A percentile compares a stretch with the other conserved stretches of the same genome.
These are phyloP conservation scores for Capitella teleta DNA, from an alignment of 1,140 invertebrate species.

Conservation along the genomic window DNA sequence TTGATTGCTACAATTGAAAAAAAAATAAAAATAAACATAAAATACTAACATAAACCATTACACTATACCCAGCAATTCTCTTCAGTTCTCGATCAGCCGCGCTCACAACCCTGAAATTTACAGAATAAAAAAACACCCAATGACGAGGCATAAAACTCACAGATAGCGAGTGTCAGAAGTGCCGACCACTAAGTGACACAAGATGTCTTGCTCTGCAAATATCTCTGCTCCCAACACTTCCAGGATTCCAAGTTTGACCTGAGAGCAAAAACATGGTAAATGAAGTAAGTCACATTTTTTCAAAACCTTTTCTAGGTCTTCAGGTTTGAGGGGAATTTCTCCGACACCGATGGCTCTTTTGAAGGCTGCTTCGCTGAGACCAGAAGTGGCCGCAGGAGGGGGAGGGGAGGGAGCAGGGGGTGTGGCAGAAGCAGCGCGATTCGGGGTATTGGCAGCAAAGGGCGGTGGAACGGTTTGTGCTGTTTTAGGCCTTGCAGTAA, in stretches of 20 bases:
- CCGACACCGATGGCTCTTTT: conserved; percentile 67
- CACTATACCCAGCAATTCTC: conserved; percentile 54
- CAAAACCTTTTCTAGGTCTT: conserved; percentile 63
- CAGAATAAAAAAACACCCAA: not conserved
- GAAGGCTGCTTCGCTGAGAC: conserved; percentile 65
- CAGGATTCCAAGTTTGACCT: conserved; percentile 66
- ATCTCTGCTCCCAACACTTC: conserved; percentile 68
- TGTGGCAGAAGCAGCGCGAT: not conserved
- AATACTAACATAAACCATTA: not conserved
- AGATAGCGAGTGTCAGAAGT: conserved; percentile 66
- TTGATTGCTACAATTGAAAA: conserved; percentile 49
- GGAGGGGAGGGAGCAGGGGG: not conserved
- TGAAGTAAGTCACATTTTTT: not conserved
- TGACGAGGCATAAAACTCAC: conserved; percentile 16
- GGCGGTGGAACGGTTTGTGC: not conserved
- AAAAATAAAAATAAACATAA: conserved; percentile 13
- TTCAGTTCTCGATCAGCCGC: conserved; percentile 63
- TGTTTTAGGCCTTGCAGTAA: no score
- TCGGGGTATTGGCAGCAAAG: not conserved
- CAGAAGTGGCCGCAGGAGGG: conserved; percentile 49
- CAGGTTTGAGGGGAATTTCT: conserved; percentile 62
- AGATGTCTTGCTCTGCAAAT: conserved; percentile 60
- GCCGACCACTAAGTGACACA: conserved; percentile 68
- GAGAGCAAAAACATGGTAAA: conserved; percentile 19
- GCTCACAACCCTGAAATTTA: conserved; percentile 59